Base-by-base conservation (phyloP, 2,888 invertebrate species). In the Petrolisthes cinctipes region DNA sequence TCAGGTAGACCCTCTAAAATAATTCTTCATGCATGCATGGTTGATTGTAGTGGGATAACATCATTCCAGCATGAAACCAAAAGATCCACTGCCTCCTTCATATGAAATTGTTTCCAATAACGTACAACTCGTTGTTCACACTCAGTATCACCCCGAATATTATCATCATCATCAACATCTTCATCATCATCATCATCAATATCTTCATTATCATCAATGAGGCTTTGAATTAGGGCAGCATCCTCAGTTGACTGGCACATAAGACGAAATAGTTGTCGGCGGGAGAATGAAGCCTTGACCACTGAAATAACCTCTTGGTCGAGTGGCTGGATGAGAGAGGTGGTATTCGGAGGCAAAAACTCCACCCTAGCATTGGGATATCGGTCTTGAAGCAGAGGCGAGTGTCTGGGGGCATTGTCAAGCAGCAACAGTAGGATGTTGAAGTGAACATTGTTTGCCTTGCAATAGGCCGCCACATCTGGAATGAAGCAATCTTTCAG, bases 21-120 rank as follows among this genome's bases (percentile, higher is more conserved):
- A 53, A 53, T 78, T 53, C 78, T 51, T 17, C 78, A 78, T n/a
- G 78, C 78, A 78, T n/a, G 78, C 78, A 54, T 78, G 78, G 54
- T 78, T 78, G 78, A 78, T 78, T 14, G 54, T 78, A n/a, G 78
- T 14, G 54, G 78, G 54, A 53, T 78, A 53, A 78, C 78, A 51
- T 37, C 51, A 51, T 76, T 76, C 76, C 76, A 76, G 37, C 76
- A 76, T 20, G 20, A 11, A 17, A 56, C 23, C 56, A 80, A 1
- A 37, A 80, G 51, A 54, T 80, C 80, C n/a, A 80, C 51, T 56
- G 80, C 56, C 23, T 80, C 37, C 51, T 80, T 80, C n/a, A 78
- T 51, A 78, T 37, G 20, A 51, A 37, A 78, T 7, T n/a, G 17
- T 78, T 78, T 78, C 78, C 78, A 57, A 61, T 80, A 80, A 9